phyloP scores from a whole-genome alignment of 2,888 invertebrate genomes.

The Scaeva pyrastri region DNA sequence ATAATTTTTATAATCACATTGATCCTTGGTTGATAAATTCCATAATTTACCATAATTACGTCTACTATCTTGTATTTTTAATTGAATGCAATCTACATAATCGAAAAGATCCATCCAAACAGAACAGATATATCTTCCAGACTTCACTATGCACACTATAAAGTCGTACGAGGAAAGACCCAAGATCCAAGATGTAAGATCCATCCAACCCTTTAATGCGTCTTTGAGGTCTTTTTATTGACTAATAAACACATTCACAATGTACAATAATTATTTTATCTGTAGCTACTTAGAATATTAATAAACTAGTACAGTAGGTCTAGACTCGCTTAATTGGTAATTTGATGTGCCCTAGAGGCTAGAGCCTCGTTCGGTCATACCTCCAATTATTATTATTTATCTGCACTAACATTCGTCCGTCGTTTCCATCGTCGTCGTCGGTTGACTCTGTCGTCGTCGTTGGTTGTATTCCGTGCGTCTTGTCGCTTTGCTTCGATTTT shows the following conservation, averaged over 20 bases:
- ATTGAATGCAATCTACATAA: constrained; percentile 15
- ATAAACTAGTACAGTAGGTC: constrained; percentile 61
- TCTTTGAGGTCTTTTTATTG: constrained; percentile 7
- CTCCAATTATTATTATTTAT: constrained; percentile 46
- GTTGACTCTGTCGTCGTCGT: not conserved
- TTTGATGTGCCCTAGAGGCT: constrained; percentile 45
- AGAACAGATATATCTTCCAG: not conserved
- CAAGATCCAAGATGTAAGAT: no score
- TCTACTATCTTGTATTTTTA: constrained; percentile 3
- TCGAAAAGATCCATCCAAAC: not conserved
- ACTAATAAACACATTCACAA: constrained; percentile 47
- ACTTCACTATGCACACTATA: not conserved
- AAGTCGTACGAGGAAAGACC: not conserved
- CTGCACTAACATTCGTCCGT: not conserved
- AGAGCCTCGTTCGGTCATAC: not conserved
- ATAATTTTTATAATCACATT: constrained; percentile 3
- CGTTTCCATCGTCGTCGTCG: no score
- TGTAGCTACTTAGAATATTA: constrained; percentile 51
- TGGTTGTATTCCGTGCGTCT: not conserved
- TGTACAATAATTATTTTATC: constrained; percentile 52
- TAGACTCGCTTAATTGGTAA: constrained; percentile 69
- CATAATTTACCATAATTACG: constrained; percentile 46
- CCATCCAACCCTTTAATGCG: constrained; percentile 23
- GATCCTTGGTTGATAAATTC: not conserved
- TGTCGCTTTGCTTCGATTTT: not conserved